A percentile compares a stretch with the other conserved stretches of the same genome.
Conservation (phyloP, 1,140 invertebrate species). For the Aphis gossypii region DNA sequence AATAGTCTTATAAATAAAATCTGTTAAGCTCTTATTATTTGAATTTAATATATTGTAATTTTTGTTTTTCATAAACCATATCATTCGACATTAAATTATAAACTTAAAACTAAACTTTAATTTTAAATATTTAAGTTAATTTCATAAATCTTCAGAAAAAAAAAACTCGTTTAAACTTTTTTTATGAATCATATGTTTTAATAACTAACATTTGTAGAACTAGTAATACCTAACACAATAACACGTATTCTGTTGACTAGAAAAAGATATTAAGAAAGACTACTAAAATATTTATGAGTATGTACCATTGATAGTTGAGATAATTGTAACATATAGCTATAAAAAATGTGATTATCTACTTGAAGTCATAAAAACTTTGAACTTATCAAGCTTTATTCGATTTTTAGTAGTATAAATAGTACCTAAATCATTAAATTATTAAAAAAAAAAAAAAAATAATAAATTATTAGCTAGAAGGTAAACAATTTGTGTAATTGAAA, state of each 20-base stretch:
- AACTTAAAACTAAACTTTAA: not conserved
- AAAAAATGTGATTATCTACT: not conserved
- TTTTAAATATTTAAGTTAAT: not conserved
- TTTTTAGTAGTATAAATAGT: not conserved
- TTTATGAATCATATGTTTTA: not conserved
- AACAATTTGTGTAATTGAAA: not conserved
- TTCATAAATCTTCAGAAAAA: not conserved
- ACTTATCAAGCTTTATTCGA: not conserved
- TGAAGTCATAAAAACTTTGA: not conserved
- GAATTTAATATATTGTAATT: not conserved
- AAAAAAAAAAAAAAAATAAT: not conserved
- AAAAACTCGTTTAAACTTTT: not conserved
- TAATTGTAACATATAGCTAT: not conserved
- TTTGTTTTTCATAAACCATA: not conserved
- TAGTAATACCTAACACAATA: no score
- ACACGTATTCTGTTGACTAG: not conserved
- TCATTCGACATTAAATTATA: not conserved
- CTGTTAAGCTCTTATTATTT: not conserved
- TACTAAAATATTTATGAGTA: not conserved
- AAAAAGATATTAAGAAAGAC: no score
- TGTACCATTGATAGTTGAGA: not conserved
- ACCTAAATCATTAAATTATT: not conserved
- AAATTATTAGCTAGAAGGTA: not conserved
- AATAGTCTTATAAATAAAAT: not conserved
- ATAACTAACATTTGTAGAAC: not conserved